phyloP scores from a whole-genome alignment of 2,797 vertebrate genomes.

The Cyclura pinguis region DNA sequence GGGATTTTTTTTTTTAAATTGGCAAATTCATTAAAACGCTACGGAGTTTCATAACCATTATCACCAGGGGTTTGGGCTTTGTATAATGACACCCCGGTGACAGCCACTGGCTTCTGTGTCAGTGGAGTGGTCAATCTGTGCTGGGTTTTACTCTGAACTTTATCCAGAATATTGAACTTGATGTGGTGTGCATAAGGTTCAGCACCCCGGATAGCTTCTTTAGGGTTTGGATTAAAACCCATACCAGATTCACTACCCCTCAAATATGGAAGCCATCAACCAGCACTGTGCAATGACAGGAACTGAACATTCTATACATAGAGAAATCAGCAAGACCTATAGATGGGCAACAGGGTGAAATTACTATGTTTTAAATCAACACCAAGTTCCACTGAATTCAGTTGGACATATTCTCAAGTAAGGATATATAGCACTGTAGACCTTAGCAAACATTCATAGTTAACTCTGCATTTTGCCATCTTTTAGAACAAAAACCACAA shows the following conservation, averaged over 20 bases:
- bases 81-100: too few species aligned
- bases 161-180: too few species aligned
- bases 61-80: neutral
- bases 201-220: too few species aligned
- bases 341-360: too few species aligned
- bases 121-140: too few species aligned
- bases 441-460: neutral
- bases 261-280: too few species aligned
- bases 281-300: neutral
- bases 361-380: neutral
- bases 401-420: neutral
- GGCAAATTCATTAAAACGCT: neutral
- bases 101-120: too few species aligned
- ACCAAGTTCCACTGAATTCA: neutral
- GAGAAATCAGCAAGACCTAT: neutral
- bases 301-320: neutral
- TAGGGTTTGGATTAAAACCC: too few species aligned
- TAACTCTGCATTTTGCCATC: conserved; percentile 33
- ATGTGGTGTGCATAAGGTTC: too few species aligned
- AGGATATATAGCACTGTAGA: neutral
- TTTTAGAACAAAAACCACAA: conserved; percentile 35
- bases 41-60: neutral
- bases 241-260: too few species aligned
- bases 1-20: neutral
- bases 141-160: too few species aligned